Base-by-base conservation (phyloP, 1,140 invertebrate species). In the Drosophila quadrilineata region DNA sequence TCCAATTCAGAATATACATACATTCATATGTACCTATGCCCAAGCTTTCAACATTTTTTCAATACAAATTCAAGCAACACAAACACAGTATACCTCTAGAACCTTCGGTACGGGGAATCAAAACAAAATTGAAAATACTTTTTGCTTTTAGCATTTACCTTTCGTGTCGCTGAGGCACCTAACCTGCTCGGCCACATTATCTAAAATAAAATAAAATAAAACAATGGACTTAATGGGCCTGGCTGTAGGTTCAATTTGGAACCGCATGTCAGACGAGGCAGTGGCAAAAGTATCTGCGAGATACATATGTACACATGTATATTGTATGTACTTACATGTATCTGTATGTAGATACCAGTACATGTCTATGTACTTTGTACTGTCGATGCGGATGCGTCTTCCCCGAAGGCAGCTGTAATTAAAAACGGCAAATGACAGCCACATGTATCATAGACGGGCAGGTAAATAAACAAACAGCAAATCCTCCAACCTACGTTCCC, bases 401-500 rank as follows among this genome's bases (percentile, higher is more conserved):
- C 38, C 3, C 24, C 35, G 31, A 22, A 41, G 46, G 45, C 63
- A 63, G 59, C 36, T 76, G 77, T 73, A 82, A 82, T 82, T 82
- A 82, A 84, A 82, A 77, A 54, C 64, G 41, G 46, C 65, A 82
- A 84, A 71, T 75, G 77, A 82, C 77, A 70, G 64, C 38, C 70
- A 36, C 69, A 60, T 73, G 41, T 66, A 82, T 57, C 75, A 63
- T 49, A 58, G 48, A 22, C 50, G 28, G 68, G n/a, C 49, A 80
- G 76, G 72, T 82, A 70, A 72, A 84, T 70, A 82, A 82, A 82
- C 64, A 82, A 65, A 76, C 28, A 75, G 56, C 67, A 50, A 75
- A 70, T n/a, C n/a, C n/a, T n/a, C n/a, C n/a, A n/a, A n/a, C n/a
- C n/a, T n/a, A n/a, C n/a, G n/a, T n/a, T n/a, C n/a, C n/a, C n/a